These are phyloP conservation scores for Sciurus vulgaris DNA, from an alignment of 2,797 vertebrate genomes.

Conservation along the genomic window DNA sequence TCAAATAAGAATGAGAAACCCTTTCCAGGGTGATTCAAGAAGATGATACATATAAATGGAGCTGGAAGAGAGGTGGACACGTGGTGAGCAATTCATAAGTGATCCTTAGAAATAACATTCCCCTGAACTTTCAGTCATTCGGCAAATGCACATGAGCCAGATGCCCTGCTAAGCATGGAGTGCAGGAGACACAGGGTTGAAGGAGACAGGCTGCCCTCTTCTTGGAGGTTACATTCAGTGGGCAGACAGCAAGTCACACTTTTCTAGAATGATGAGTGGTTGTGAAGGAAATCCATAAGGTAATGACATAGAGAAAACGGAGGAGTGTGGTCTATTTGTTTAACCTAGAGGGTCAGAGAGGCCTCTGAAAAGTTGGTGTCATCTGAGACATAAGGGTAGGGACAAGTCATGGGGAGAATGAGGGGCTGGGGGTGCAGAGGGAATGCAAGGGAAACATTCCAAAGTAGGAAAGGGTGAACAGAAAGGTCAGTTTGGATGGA, in stretches of 20 bases:
- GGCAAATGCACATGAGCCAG: neutral
- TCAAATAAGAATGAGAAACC: neutral
- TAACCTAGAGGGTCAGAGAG: neutral
- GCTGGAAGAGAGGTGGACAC: neutral
- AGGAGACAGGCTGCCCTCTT: neutral
- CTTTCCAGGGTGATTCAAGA: neutral
- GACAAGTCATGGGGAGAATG: neutral
- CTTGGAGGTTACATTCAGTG: neutral
- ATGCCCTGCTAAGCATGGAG: too few relatives aligned
- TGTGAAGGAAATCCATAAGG: neutral
- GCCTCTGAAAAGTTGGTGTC: neutral
- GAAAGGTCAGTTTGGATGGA: neutral
- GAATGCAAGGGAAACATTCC: too few relatives aligned
- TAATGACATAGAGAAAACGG: neutral
- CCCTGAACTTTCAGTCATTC: neutral
- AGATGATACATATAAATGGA: neutral
- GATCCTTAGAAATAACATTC: neutral
- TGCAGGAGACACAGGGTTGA: rapidly evolving
- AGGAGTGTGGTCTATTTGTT: neutral
- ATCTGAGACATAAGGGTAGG: neutral
- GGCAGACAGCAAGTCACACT: neutral
- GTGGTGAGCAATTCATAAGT: neutral
- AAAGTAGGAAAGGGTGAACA: neutral
- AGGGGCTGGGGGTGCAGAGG: neutral
- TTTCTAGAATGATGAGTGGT: neutral